A percentile compares a stretch with the other conserved stretches of the same genome.
phyloP scores from a whole-genome alignment of 2,113 vertebrate genomes.

The Amphilophus citrinellus region DNA sequence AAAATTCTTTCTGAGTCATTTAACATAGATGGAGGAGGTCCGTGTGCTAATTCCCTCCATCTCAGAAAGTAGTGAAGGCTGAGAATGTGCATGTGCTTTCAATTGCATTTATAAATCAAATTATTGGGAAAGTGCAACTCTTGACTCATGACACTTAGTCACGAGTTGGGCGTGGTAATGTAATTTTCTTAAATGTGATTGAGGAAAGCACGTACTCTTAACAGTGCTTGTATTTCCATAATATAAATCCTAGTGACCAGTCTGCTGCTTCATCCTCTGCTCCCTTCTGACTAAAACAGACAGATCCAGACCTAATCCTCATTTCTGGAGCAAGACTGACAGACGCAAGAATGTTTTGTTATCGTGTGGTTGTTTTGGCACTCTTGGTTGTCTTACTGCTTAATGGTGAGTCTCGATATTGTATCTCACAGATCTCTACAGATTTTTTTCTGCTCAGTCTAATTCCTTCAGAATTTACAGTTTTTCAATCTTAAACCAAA shows the following conservation, averaged over 20 bases:
- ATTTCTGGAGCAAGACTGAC: slow-evolving; percentile 42
- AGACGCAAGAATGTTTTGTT: slow-evolving; percentile 67
- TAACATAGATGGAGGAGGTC: neutral
- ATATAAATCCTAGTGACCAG: slow-evolving; percentile 43
- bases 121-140: slow-evolving; percentile 36
- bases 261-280: slow-evolving; percentile 62
- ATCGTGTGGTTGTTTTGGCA: slow-evolving; percentile 54
- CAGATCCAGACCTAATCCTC: slow-evolving; percentile 14
- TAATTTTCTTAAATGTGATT: slow-evolving; percentile 70
- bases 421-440: neutral
- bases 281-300: slow-evolving; percentile 52
- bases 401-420: slow-evolving; percentile 68
- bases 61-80: neutral
- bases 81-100: slow-evolving; percentile 59
- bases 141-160: slow-evolving; percentile 62
- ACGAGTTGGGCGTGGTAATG: slow-evolving; percentile 34
- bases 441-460: neutral
- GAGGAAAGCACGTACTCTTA: slow-evolving; percentile 56
- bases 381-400: slow-evolving; percentile 71
- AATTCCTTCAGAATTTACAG: neutral
- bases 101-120: slow-evolving; percentile 48
- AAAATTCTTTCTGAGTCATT: neutral
- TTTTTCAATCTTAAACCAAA: neutral
- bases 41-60: neutral
- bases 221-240: slow-evolving; percentile 49